Base-by-base conservation (phyloP, 1,140 invertebrate species). In the Drosophila parvula region DNA sequence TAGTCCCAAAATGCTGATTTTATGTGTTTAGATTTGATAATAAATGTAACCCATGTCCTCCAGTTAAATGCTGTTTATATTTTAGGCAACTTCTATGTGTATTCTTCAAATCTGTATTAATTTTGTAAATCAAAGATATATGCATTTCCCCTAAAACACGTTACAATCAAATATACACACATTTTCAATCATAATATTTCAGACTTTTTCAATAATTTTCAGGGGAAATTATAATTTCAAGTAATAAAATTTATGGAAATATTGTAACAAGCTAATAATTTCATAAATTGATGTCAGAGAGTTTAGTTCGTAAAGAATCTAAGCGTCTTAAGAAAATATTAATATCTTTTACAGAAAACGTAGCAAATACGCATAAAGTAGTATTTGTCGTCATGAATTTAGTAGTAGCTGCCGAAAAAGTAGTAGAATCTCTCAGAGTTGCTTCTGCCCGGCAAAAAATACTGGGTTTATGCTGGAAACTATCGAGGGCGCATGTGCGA, bases 401-500 rank as follows among this genome's bases (percentile, higher is more conserved):
- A 43, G 27, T 22, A 74, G 57, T 40, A 75, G 30, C 32, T 41
- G 1, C 0, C n/a, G 36, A 61, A 36, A 40, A 38, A 11, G 57
- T 38, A 62, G 34, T 40, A 51, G 28, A 9, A 32, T 14, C 27
- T 18, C 0, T 1, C 57, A 79, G 81, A 16, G 68, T 70, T 64
- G 61, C 75, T 75, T 36, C 4, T 8, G 38, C 11, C 11, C 30
- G 28, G 5, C 1, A 22, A 6, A 38, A 36, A 68, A 64, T 41
- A 68, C 11, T 5, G 55, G 40, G 11, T 65, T 79, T 79, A 76
- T 69, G 77, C 47, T 79, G 64, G 64, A 73, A 9, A 36, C 64
- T 57, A 22, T n/a, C 14, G 1, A 51, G 58, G 5, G 58, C 78
- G 82, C 81, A 73, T 77, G 81, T 74, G 81, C 57, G 38, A 12